Base-by-base conservation (phyloP, 2,113 vertebrate species). In the Vimba vimba region DNA sequence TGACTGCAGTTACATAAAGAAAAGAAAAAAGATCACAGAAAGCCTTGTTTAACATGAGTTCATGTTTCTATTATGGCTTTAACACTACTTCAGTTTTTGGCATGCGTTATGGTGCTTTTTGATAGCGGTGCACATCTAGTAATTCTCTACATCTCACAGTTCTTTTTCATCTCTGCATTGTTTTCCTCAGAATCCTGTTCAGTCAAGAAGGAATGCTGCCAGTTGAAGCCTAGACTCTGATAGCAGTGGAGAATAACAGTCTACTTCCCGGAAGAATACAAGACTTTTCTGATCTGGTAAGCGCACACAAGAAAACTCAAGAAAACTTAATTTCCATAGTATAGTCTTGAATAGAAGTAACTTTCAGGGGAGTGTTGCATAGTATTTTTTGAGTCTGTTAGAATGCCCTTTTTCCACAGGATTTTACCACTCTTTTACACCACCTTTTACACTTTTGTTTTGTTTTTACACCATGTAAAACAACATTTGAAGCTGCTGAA, bases 151-250 rank as follows among this genome's bases (percentile, higher is more conserved):
- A 33, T 82, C 30, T 62, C 52, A 57, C 64, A 13, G 25, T 21
- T 82, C 36, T 4, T 52, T 47, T 82, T 69, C 11, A 82, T 82
- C 62, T 69, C 17, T 52, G 43, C 64, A 50, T 81, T 86, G 47
- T 84, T 78, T 87, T 62, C 66, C 68, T 74, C 76, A 91, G 88
- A 91, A 66, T 36, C 27, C 21, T 64, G 78, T 50, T 57, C 86
- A 80, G 71, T 57, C 68, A 87, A 83, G 64, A 78, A 57, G 83
- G 80, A 85, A 85, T 89, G 86, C 80, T 91, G 85, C 62, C 33
- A 71, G 50, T 83, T 83, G 88, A 87, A 87, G 64, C 21, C n/a
- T 66, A 77, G 82, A 60, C 76, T 80, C 86, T 73, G 71, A 85
- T 85, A 62, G 64, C 81, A 83, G 86, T 68, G 79, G 79, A 87